Evolutionary conservation across 2,797 vertebrate species (phyloP).

Genomic region (Chaunax sp.): DNA sequence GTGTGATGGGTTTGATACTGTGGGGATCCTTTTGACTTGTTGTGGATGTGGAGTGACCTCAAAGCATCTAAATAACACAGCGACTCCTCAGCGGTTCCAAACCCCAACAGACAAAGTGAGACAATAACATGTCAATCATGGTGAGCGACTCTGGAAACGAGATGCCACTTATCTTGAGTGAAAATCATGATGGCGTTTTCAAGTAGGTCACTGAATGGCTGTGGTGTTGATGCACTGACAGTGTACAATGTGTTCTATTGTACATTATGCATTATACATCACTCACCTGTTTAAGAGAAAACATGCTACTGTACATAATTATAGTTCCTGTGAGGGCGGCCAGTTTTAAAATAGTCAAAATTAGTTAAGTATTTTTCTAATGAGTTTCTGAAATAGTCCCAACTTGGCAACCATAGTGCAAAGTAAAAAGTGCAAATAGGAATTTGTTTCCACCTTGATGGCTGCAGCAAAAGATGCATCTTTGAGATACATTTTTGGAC

Average conservation of each 20-base stretch:
- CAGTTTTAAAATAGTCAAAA: not conserved
- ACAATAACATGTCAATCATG: slow-evolving; percentile 59
- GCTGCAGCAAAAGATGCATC: not conserved
- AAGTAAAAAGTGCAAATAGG: not conserved
- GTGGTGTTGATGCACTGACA: not conserved
- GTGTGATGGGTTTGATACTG: slow-evolving; percentile 62
- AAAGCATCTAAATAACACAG: slow-evolving; percentile 58
- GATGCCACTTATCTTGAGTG: not conserved
- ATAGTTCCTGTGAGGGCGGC: too few relatives aligned
- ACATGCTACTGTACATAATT: too few relatives aligned
- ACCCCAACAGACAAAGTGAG: slow-evolving; percentile 37
- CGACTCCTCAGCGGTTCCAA: slow-evolving; percentile 37
- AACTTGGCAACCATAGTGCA: not conserved
- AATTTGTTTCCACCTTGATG: not conserved
- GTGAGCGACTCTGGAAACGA: slow-evolving; percentile 26
- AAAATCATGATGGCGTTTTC: not conserved
- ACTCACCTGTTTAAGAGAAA: too few relatives aligned
- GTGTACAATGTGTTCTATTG: not conserved
- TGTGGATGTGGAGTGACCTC: slow-evolving; percentile 56
- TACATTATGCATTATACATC: too few relatives aligned
- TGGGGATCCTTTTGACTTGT: slow-evolving; percentile 57
- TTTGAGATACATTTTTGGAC: not conserved
- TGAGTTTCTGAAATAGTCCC: slow-evolving; percentile 1
- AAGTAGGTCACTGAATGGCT: slow-evolving; percentile 27
- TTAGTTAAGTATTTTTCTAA: not conserved